Conservation (phyloP, 2,888 invertebrate genomes). For the Boloria euphrosyne region DNA sequence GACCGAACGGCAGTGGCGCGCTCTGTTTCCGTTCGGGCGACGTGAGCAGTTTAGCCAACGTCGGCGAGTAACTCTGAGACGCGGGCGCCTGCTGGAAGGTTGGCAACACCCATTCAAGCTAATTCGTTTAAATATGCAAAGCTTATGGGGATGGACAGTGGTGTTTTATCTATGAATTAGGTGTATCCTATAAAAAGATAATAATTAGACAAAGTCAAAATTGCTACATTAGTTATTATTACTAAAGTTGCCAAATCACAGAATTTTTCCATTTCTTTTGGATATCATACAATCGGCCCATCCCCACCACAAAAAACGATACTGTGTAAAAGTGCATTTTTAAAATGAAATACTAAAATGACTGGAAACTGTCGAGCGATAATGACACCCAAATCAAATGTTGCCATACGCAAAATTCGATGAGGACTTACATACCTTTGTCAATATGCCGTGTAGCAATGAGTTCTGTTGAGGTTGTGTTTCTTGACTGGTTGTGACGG, state of each 20-base stretch:
- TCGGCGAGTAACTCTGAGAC: conserved; percentile 88
- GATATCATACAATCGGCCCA: conserved; percentile 13
- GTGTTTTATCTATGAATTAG: conserved; percentile 31
- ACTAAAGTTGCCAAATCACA: conserved; percentile 1
- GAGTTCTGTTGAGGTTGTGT: conserved; percentile 81
- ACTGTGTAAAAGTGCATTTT: conserved; percentile 11
- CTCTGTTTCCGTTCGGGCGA: conserved; percentile 82
- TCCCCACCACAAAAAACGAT: conserved; percentile 23
- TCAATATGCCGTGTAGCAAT: conserved; percentile 89
- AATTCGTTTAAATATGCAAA: conserved; percentile 49
- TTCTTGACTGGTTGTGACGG: conserved; percentile 80
- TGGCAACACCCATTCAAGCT: conserved; percentile 81
- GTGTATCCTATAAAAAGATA: conserved; percentile 20
- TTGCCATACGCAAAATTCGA: conserved; percentile 15
- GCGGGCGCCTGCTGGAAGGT: conserved; percentile 80
- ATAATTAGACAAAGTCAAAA: conserved; percentile 7
- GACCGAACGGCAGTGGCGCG: conserved; percentile 76
- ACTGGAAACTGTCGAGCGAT: conserved; percentile 20
- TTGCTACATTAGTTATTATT: neutral
- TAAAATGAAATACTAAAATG: conserved; percentile 15
- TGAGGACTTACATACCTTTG: conserved; percentile 78
- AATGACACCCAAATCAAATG: conserved; percentile 23
- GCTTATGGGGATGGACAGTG: conserved; percentile 54
- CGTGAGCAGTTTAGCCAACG: conserved; percentile 90
- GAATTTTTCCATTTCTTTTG: neutral